Evolutionary conservation across 2,797 vertebrate species (phyloP).

Genomic region (Oreonectes daqikongensis): DNA sequence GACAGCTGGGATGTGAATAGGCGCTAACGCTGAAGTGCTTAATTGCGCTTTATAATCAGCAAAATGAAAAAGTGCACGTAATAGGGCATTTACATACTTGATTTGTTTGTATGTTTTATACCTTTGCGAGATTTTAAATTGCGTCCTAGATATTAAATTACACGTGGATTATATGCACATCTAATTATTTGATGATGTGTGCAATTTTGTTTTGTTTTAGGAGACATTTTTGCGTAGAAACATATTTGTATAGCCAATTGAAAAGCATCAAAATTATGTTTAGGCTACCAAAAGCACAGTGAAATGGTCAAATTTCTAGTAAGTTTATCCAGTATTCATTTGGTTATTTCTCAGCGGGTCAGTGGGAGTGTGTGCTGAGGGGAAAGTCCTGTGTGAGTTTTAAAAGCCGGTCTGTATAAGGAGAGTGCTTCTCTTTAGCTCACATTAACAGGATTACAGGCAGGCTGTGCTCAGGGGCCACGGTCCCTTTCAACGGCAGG

Average conservation of each 20-base stretch:
- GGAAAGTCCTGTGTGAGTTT: slow-evolving; percentile 35
- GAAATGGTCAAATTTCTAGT: too few species aligned
- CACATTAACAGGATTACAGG: slow-evolving; percentile 64
- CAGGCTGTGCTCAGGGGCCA: slow-evolving; percentile 54
- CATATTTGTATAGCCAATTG: too few species aligned
- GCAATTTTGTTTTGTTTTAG: neutral
- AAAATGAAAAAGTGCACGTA: slow-evolving; percentile 47
- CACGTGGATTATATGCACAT: neutral
- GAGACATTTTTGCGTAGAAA: too few species aligned
- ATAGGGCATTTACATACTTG: slow-evolving; percentile 43
- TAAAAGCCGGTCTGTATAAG: slow-evolving; percentile 56
- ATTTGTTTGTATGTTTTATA: too few species aligned
- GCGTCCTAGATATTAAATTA: neutral
- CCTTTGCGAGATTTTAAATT: too few species aligned
- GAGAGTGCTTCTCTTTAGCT: slow-evolving; percentile 57
- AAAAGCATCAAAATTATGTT: too few species aligned
- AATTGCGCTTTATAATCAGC: slow-evolving; percentile 78
- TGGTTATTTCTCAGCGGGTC: slow-evolving; percentile 40
- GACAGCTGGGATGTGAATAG: slow-evolving; percentile 76
- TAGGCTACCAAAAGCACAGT: too few species aligned
- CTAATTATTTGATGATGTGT: neutral
- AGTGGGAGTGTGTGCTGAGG: slow-evolving; percentile 44
- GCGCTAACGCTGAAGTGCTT: slow-evolving; percentile 71
- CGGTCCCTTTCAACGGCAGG: slow-evolving; percentile 46
- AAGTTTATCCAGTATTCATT: too few species aligned